These are phyloP conservation scores for Paraplagusia blochii DNA, from an alignment of 2,113 vertebrate species.

Conservation along the genomic window DNA sequence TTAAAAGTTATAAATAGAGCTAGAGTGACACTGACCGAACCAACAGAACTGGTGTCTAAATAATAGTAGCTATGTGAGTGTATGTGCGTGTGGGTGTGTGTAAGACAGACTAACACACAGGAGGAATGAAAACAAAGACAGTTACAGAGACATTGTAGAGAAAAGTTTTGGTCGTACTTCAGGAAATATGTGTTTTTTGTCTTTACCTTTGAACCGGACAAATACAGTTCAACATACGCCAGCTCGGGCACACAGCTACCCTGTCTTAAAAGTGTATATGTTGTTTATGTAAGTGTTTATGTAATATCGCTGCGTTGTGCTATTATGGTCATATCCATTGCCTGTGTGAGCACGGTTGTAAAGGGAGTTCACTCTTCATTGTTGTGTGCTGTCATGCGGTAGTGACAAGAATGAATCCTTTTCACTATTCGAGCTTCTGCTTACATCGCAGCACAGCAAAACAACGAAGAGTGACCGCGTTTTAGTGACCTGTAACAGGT, in stretches of 20 bases:
- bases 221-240: slow-evolving; percentile 22
- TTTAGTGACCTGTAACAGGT: slow-evolving; percentile 58
- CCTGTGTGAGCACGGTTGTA: neutral
- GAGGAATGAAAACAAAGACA: slow-evolving; percentile 36
- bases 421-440: slow-evolving; percentile 61
- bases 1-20: neutral
- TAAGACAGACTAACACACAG: slow-evolving; percentile 31
- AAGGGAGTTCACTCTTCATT: slow-evolving; percentile 42
- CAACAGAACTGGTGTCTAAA: neutral
- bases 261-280: too few species aligned
- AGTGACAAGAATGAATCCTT: slow-evolving; percentile 34
- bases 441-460: slow-evolving; percentile 48
- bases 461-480: slow-evolving; percentile 23
- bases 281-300: too few species aligned
- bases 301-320: slow-evolving; percentile 36
- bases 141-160: slow-evolving; percentile 40
- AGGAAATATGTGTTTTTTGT: slow-evolving; percentile 25
- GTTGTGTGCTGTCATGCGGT: slow-evolving; percentile 46
- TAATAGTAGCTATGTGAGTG: slow-evolving; percentile 10
- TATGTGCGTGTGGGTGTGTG: slow-evolving; percentile 30
- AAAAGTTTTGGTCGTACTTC: slow-evolving; percentile 30
- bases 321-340: slow-evolving; percentile 2
- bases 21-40: neutral
- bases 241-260: neutral
- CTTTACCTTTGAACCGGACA: slow-evolving; percentile 12